Base-by-base conservation (phyloP, 2,113 vertebrate species). In the Girardinichthys multiradiatus region DNA sequence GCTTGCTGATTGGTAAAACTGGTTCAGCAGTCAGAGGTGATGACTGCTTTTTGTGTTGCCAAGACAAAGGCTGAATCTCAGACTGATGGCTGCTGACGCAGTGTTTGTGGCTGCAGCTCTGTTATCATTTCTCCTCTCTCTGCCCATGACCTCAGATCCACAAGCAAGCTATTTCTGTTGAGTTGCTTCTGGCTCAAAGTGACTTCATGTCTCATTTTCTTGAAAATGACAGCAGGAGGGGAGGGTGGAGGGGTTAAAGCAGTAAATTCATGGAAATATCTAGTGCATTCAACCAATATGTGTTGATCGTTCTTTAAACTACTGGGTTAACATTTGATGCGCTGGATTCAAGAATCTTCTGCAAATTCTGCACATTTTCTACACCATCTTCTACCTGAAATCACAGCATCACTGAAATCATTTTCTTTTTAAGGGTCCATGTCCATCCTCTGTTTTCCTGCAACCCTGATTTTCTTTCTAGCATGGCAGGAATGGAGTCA, bases 191-290 rank as follows among this genome's bases (percentile, higher is more conserved):
- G 82, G 89, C 88, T 85, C 69, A 85, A 81, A 80, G 86, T 92
- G 86, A 92, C 86, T 87, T 91, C 86, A 92, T 92, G 90, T 93
- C 92, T 91, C 82, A 92, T 89, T 86, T 79, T 67, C 75, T 86
- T 82, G 73, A 77, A 88, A 82, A 67, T 66, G 24, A 68, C 39
- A 64, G 19, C 17, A 2, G 72, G 28, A 21, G 12, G 39, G 13
- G 48, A 24, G 57, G 26, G 35, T 1, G 54, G 59, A 7, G 27
- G 24, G 62, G 24, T 26, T n/a, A 26, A 31, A 31, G 14, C 9
- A 5, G 10, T 51, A 54, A 71, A 54, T 60, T 26, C n/a, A 61
- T 74, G 48, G 82, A 70, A 79, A 74, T 73, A 68, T 75, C 1
- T 30, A 24, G 37, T 54, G 70, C 72, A 73, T 78, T 70, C 65